Base-by-base conservation (phyloP, 2,113 vertebrate genomes). In the Paratilapia polleni region DNA sequence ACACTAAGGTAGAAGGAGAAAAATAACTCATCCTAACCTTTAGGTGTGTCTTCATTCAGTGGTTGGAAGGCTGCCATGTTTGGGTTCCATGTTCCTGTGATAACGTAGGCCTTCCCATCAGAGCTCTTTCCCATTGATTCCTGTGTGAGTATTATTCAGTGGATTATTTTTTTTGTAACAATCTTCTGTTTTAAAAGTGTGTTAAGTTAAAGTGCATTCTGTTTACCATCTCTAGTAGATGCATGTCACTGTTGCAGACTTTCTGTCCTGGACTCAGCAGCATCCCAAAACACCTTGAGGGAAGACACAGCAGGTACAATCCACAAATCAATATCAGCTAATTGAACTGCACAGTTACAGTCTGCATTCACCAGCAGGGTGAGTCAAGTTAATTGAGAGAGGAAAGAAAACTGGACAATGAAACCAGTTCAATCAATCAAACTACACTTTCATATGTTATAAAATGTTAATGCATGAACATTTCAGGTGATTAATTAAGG, bases 221-320 rank as follows among this genome's bases (percentile, higher is more conserved):
- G 78, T 96, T 97, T 95, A 99, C 98, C 98, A 99, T 98, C 87
- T 99, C 98, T 43, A 99, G 91, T 31, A 99, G 96, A 90, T 99
- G 97, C 98, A 99, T 99, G 93, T 99, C 97, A 76, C 97, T 98
- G 96, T 99, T 99, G 92, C 97, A 97, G 85, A 99, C 98, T 75
- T 98, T 99, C 94, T 97, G 96, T 74, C 98, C 98, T 82, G 98
- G 97, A 90, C 98, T 98, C 73, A 99, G 95, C 56, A 99, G 96
- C 98, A 99, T 99, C 87, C 98, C 98, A 95, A 99, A 99, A 95
- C 98, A 99, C 90, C 98, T 99, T 81, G 22, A 90, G 38, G 63
- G 9, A 59, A 66, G 31, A 89, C n/a, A 81, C 64, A 83, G 38
- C 31, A 79, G 41, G 41, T 6, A 20, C 2, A 61, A 73, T 8